phyloP scores from a whole-genome alignment of 2,888 invertebrate genomes.

The Pristionchus maxplancki region DNA sequence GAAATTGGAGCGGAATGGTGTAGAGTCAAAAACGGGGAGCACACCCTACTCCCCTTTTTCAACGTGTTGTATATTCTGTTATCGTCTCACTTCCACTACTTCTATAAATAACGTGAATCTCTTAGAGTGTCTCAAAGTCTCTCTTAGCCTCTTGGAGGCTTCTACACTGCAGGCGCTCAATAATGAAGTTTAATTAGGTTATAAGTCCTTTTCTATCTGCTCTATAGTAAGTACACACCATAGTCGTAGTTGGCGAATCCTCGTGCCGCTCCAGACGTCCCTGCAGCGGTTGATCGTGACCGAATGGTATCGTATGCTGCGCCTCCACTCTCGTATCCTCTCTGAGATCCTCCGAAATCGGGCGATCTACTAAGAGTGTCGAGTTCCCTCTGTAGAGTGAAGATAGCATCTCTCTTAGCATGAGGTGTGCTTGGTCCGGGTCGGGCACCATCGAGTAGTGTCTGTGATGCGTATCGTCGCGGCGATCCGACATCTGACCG shows the following conservation, averaged over 20 bases:
- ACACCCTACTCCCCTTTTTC: too few species aligned
- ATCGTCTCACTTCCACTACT: too few species aligned
- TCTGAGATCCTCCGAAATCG: constrained; percentile 59
- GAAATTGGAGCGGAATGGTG: background rate
- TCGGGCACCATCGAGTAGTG: constrained; percentile 76
- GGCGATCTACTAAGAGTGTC: constrained; percentile 76
- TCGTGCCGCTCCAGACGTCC: constrained; percentile 47
- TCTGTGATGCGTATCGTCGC: constrained; percentile 75
- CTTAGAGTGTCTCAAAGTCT: too few species aligned
- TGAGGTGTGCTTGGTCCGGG: constrained; percentile 77
- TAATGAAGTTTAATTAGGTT: too few species aligned
- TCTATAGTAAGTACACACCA: constrained; percentile 65
- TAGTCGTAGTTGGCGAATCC: constrained; percentile 75
- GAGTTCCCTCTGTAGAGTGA: constrained; percentile 76
- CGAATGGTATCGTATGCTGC: constrained; percentile 73
- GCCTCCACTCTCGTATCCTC: constrained; percentile 60
- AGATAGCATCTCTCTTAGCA: constrained; percentile 75
- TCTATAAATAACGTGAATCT: too few species aligned
- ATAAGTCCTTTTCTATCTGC: too few species aligned
- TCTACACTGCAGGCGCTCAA: too few species aligned
- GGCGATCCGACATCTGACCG: constrained; percentile 75
- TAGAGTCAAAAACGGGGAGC: too few species aligned
- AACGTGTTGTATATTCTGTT: too few species aligned
- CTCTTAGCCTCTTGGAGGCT: too few species aligned
- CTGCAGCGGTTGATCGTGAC: constrained; percentile 57